Evolutionary conservation across 35 echinoderm and acorn worm species (phyloP).

Genomic region (Nesometra sesokonis): DNA sequence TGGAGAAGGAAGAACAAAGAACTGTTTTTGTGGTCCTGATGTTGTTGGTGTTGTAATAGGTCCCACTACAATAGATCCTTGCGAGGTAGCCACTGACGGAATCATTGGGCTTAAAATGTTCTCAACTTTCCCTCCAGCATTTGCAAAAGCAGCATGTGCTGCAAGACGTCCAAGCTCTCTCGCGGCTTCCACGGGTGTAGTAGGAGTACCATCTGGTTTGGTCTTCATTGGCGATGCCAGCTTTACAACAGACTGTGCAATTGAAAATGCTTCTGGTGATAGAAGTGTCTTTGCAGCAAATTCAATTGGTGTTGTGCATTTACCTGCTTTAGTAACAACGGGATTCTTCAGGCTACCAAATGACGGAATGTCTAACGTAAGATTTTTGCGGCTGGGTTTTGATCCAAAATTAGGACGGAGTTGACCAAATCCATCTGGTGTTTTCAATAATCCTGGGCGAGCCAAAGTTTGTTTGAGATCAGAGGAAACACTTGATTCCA

Average conservation of each 20-base stretch:
- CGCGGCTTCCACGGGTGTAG: conserved; percentile 75
- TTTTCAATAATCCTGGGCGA: neutral
- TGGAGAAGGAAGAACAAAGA: conserved; percentile 79
- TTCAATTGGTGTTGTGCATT: neutral
- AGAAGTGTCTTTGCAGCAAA: conserved; percentile 61
- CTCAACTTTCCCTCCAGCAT: conserved; percentile 91
- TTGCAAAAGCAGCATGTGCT: conserved; percentile 90
- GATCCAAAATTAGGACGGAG: neutral
- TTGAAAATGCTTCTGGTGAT: conserved; percentile 85
- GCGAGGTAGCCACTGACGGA: conserved; percentile 20
- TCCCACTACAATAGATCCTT: conserved; percentile 74
- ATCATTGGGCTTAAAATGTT: conserved; percentile 46
- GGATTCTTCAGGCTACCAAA: neutral
- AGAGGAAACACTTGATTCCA: neutral
- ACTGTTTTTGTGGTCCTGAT: conserved; percentile 54
- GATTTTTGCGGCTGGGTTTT: neutral
- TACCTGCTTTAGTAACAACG: neutral
- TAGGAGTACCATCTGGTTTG: conserved; percentile 86
- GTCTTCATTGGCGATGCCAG: conserved; percentile 76
- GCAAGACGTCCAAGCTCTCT: conserved; percentile 73
- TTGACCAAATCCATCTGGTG: too few species aligned
- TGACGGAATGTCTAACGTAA: neutral
- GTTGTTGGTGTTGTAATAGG: conserved; percentile 92
- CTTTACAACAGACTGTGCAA: conserved; percentile 89
- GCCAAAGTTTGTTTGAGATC: neutral